A percentile compares a stretch with the other conserved stretches of the same genome.
Conservation (phyloP, 2,113 vertebrate species). For the Hippocampus abdominalis region DNA sequence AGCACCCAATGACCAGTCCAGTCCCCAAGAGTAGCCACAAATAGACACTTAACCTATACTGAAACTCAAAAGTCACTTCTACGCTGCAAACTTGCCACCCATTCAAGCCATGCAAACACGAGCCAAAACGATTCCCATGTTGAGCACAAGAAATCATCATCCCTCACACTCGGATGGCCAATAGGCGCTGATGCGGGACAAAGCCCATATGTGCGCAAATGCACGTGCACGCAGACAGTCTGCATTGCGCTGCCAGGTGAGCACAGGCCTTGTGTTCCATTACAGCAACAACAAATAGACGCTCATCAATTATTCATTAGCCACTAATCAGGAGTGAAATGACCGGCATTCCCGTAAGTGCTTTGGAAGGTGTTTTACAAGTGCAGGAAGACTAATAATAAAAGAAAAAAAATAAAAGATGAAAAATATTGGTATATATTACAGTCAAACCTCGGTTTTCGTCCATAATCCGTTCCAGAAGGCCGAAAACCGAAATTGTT, state of each 20-base stretch:
- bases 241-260: slow-evolving; percentile 35
- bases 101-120: slow-evolving; percentile 39
- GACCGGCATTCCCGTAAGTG: slow-evolving; percentile 20
- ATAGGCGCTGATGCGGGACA: too few relatives aligned
- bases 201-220: too few relatives aligned
- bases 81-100: slow-evolving; percentile 24
- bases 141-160: slow-evolving; percentile 33
- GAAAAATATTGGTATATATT: neutral
- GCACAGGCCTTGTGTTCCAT: slow-evolving; percentile 40
- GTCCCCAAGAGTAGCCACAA: slow-evolving; percentile 10
- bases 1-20: slow-evolving; percentile 14
- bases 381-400: neutral
- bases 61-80: slow-evolving; percentile 20
- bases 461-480: too few relatives aligned
- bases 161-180: neutral
- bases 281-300: slow-evolving; percentile 46
- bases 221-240: slow-evolving; percentile 37
- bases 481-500: too few relatives aligned
- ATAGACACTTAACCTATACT: slow-evolving; percentile 4
- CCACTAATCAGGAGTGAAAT: slow-evolving; percentile 2
- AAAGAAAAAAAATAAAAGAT: neutral
- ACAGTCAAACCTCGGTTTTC: too few relatives aligned
- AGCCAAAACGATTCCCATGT: slow-evolving; percentile 19
- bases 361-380: slow-evolving; percentile 13
- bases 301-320: slow-evolving; percentile 45